These are phyloP conservation scores for Corythornis cristatus DNA, from an alignment of 2,113 vertebrate genomes.

Conservation along the genomic window DNA sequence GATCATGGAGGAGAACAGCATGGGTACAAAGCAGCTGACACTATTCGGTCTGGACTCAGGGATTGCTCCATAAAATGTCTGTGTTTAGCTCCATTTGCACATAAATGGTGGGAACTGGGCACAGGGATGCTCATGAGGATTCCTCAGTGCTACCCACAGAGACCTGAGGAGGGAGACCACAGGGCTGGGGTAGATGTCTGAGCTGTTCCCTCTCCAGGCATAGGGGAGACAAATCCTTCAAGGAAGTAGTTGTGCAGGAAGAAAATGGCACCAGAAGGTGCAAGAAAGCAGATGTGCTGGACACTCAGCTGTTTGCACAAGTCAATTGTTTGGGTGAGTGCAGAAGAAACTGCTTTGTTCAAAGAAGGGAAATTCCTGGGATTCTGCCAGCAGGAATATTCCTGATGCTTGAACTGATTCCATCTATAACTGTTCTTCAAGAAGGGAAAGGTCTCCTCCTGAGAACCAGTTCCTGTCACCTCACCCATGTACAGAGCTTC, in stretches of 20 bases:
- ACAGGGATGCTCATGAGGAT: not conserved
- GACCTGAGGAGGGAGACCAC: not conserved
- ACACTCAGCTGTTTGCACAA: not conserved
- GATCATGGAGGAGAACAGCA: not conserved
- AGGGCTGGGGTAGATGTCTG: not conserved
- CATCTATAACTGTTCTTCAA: not conserved
- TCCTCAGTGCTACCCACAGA: not conserved
- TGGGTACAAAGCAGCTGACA: not conserved
- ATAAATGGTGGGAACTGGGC: accelerated
- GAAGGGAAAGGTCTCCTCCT: not conserved
- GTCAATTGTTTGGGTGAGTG: not conserved
- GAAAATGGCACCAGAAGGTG: not conserved
- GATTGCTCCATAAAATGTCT: not conserved
- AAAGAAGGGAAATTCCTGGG: not conserved
- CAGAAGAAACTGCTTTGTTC: not conserved
- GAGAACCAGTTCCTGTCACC: not conserved
- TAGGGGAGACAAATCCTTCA: not conserved
- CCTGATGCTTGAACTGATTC: not conserved
- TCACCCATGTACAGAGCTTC: not conserved
- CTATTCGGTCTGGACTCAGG: not conserved
- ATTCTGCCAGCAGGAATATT: not conserved
- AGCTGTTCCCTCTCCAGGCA: not conserved
- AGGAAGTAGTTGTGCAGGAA: not conserved
- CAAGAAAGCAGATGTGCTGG: accelerated
- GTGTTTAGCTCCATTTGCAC: not conserved